A percentile compares a stretch with the other conserved stretches of the same genome.
Evolutionary conservation across 1,140 invertebrate genomes (phyloP).

Genomic region (Galleria mellonella): DNA sequence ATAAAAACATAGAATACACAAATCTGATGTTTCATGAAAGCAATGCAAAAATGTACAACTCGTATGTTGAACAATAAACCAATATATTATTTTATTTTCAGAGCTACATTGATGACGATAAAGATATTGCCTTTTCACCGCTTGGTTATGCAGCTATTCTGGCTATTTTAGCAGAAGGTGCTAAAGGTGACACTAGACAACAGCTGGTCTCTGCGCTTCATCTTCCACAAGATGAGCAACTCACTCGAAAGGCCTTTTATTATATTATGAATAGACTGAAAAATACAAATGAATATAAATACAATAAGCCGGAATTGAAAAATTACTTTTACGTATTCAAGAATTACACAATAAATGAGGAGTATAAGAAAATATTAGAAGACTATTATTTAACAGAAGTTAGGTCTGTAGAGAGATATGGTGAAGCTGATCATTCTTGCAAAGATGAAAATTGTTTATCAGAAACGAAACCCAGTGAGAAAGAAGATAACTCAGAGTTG

Average conservation of each 20-base stretch:
- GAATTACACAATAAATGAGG: slow-evolving; percentile 76
- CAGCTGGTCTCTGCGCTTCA: slow-evolving; percentile 75
- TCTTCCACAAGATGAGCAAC: slow-evolving; percentile 67
- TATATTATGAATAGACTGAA: slow-evolving; percentile 70
- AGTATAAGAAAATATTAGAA: slow-evolving; percentile 75
- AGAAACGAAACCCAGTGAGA: slow-evolving; percentile 34
- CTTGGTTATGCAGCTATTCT: slow-evolving; percentile 77
- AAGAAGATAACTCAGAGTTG: slow-evolving; percentile 53
- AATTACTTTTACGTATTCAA: slow-evolving; percentile 80
- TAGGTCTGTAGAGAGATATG: slow-evolving; percentile 71
- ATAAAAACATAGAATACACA: no score
- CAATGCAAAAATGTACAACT: no score
- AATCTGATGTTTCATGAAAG: no score
- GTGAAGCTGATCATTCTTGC: slow-evolving; percentile 33
- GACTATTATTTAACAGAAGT: slow-evolving; percentile 77
- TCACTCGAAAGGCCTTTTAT: slow-evolving; percentile 65
- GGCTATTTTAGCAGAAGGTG: slow-evolving; percentile 77
- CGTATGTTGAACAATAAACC: slow-evolving; percentile 1
- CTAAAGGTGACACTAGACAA: slow-evolving; percentile 74
- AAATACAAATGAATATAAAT: slow-evolving; percentile 72
- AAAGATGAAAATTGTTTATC: slow-evolving; percentile 23
- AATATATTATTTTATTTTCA: slow-evolving; percentile 33
- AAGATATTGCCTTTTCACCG: slow-evolving; percentile 78
- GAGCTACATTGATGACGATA: slow-evolving; percentile 74
- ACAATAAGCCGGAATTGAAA: slow-evolving; percentile 76